phyloP scores from a whole-genome alignment of 2,888 invertebrate species.

The Gnatocerus cornutus region DNA sequence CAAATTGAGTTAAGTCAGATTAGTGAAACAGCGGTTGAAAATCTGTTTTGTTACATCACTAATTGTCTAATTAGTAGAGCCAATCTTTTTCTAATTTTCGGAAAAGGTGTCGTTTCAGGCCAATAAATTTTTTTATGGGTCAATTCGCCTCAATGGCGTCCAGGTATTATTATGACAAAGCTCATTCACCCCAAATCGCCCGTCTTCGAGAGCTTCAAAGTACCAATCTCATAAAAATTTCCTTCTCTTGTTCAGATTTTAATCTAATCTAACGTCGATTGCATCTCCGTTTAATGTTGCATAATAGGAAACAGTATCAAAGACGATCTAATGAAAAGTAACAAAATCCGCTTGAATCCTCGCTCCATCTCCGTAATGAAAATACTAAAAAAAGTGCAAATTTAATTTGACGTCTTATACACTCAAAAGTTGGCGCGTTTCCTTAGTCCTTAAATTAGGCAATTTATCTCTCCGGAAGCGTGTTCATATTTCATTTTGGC shows the following conservation, averaged over 20 bases:
- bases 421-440: background rate
- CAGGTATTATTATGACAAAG: slow-evolving; percentile 25
- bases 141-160: slow-evolving; percentile 11
- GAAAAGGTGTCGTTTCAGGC: background rate
- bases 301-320: background rate
- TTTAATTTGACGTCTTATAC: slow-evolving; percentile 2
- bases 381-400: background rate
- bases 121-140: slow-evolving; percentile 19
- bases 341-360: slow-evolving; percentile 1
- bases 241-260: slow-evolving; percentile 9
- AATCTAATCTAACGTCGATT: slow-evolving; percentile 15
- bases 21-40: background rate
- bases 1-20: no score
- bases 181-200: background rate
- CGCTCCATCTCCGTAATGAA: background rate
- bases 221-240: slow-evolving; percentile 15
- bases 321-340: slow-evolving; percentile 1
- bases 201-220: slow-evolving; percentile 1
- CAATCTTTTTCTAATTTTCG: slow-evolving; percentile 14
- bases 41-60: background rate
- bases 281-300: background rate
- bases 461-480: slow-evolving; percentile 3
- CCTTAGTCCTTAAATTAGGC: background rate
- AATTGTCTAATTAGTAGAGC: slow-evolving; percentile 2
- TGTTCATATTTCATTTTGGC: slow-evolving; percentile 6